Evolutionary conservation across 2,888 invertebrate species (phyloP), one percentile per base, ranked within the genome.

Genomic region (Noctua janthe): DNA sequence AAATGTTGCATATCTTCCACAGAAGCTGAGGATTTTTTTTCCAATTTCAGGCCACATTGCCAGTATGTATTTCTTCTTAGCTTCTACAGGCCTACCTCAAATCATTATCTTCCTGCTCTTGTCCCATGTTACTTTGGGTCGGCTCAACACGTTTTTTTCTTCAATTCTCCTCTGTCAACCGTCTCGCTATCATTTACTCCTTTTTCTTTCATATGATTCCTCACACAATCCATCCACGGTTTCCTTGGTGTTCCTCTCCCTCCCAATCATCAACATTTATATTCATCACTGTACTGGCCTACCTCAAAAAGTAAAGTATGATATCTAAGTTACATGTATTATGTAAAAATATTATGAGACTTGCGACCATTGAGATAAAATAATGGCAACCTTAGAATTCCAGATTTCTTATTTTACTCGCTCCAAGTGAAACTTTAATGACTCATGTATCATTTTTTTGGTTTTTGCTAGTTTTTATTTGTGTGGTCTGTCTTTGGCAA

Each of bases 301-400:
- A 29, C 11, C 70, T 74, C 49, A 70, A 49, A 39, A 11, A 74
- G 39, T 47, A 47, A 43, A 29, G 29, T 64, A 0, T 66, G 7
- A n/a, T 13, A 2, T 79, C 20, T 17, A 15, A 51, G 35, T 59
- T 67, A 20, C 4, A 66, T 47, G 47, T 23, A 17, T 77, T 72
- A 82, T 69, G 49, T 77, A 69, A 82, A 62, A 51, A 59, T 15
- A 39, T 59, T 66, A 82, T 71, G 39, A 43, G 17, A 47, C 47
- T n/a, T 56, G 15, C 15, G 20, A 59, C 43, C 29, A 64, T 64
- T 64, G n/a, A 47, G 47, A 20, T 23, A 83, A 62, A 51, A 39
- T 23, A 74, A 13, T 67, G 66, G 2, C 62, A 64, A 49, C 69
- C 20, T 39, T 62, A 13, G 29, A 39, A 54, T n/a, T 69, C 23